Evolutionary conservation across 2,113 vertebrate species (phyloP).

Genomic region (Manacus vitellinus): DNA sequence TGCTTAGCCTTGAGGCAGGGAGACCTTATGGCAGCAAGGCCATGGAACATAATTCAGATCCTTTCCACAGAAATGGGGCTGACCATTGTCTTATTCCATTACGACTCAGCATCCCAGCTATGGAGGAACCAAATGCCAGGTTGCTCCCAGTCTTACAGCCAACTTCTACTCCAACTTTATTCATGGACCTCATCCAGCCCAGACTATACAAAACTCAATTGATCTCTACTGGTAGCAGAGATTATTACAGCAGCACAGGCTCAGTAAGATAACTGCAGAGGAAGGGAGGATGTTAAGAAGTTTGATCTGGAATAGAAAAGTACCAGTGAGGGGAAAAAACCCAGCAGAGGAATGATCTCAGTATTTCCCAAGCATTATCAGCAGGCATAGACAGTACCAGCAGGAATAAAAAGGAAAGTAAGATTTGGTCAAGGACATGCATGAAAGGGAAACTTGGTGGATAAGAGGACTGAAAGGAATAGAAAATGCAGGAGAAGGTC

Average conservation of each 20-base stretch:
- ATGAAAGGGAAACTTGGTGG: background rate
- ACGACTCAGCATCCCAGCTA: background rate
- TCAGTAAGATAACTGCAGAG: constrained; percentile 12
- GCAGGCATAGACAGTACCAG: background rate
- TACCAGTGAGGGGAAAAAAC: background rate
- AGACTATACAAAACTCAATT: background rate
- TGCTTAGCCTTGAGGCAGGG: background rate
- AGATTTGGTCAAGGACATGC: background rate
- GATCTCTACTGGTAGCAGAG: background rate
- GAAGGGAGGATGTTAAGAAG: background rate
- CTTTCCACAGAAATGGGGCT: background rate
- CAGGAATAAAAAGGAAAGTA: background rate
- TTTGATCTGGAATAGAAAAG: background rate
- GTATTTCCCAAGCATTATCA: constrained; percentile 44
- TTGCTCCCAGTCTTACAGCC: background rate
- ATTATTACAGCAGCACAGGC: background rate
- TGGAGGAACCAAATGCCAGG: background rate
- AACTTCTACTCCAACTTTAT: background rate
- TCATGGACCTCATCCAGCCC: background rate
- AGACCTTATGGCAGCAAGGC: background rate
- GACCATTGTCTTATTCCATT: background rate
- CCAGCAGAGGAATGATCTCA: constrained; percentile 23
- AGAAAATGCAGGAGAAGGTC: background rate
- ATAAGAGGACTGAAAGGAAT: background rate
- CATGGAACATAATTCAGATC: background rate